Evolutionary conservation across 2,113 vertebrate genomes (phyloP).

Genomic region (Ursus arctos): DNA sequence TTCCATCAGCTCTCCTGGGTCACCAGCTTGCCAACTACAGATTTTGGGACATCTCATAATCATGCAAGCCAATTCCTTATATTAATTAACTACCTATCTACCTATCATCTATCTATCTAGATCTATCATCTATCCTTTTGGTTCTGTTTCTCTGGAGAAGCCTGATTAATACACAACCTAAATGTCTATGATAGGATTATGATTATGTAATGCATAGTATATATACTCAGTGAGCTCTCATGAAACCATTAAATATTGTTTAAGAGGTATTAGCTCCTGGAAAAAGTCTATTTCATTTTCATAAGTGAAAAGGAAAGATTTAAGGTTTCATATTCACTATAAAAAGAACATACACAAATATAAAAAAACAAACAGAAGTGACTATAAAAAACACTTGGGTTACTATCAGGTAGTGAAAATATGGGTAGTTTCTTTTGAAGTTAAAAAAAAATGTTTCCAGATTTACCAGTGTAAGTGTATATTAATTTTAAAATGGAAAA

Average conservation of each 20-base stretch:
- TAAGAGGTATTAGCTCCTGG: neutral
- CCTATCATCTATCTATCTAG: neutral
- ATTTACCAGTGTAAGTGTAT: neutral
- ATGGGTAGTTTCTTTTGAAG: neutral
- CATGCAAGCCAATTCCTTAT: neutral
- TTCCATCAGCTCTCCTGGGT: neutral
- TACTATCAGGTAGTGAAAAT: neutral
- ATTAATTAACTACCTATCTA: neutral
- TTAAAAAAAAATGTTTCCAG: neutral
- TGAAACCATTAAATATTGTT: neutral
- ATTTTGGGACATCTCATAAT: neutral
- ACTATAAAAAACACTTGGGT: neutral
- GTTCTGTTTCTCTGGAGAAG: neutral
- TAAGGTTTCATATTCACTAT: neutral
- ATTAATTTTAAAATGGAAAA: conserved; percentile 31
- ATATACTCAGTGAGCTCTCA: neutral
- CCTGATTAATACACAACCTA: neutral
- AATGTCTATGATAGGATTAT: neutral
- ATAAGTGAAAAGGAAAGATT: conserved; percentile 50
- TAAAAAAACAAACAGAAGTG: neutral
- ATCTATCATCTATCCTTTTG: neutral
- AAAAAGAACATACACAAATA: neutral
- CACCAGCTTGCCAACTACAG: neutral
- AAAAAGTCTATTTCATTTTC: neutral
- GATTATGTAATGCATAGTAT: neutral